A percentile compares a stretch with the other conserved stretches of the same genome.
Conservation (phyloP, 92 coral and sea anemone genomes). For the Virgularia gustaviana region DNA sequence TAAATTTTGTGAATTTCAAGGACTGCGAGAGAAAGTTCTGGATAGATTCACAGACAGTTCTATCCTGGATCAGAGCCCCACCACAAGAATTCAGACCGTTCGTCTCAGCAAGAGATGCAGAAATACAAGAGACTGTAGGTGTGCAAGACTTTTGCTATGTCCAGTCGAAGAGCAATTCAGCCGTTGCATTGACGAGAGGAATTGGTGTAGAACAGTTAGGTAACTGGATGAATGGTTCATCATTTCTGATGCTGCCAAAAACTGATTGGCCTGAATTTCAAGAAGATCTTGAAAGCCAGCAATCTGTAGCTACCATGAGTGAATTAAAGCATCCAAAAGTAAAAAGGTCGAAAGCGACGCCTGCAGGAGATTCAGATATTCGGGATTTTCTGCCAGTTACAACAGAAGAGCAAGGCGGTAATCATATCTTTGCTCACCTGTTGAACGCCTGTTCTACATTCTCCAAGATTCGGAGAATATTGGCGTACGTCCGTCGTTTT, state of each 20-base stretch:
- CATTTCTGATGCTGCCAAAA: conserved; percentile 28
- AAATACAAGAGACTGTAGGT: conserved; percentile 54
- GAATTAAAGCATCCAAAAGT: background rate
- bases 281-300: background rate
- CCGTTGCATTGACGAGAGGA: conserved; percentile 56
- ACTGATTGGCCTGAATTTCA: conserved; percentile 27
- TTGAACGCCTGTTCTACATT: conserved; percentile 47
- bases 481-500: conserved; percentile 52
- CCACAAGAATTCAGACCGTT: conserved; percentile 58
- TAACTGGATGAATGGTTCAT: conserved; percentile 26
- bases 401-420: conserved; percentile 25
- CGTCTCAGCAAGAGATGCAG: conserved; percentile 60
- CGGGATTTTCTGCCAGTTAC: too few relatives aligned
- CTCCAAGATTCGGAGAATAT: conserved; percentile 38
- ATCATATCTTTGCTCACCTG: conserved; percentile 47
- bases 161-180: conserved; percentile 60
- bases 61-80: conserved; percentile 53
- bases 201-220: conserved; percentile 3
- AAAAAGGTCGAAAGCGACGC: too few relatives aligned
- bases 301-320: background rate
- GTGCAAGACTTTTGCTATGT: conserved; percentile 37
- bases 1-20: conserved; percentile 41
- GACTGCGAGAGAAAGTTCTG: conserved; percentile 54
- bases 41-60: conserved; percentile 60
- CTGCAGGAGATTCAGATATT: too few relatives aligned